Base-by-base conservation (phyloP, 1,140 invertebrate genomes). In the Dryas iulia region DNA sequence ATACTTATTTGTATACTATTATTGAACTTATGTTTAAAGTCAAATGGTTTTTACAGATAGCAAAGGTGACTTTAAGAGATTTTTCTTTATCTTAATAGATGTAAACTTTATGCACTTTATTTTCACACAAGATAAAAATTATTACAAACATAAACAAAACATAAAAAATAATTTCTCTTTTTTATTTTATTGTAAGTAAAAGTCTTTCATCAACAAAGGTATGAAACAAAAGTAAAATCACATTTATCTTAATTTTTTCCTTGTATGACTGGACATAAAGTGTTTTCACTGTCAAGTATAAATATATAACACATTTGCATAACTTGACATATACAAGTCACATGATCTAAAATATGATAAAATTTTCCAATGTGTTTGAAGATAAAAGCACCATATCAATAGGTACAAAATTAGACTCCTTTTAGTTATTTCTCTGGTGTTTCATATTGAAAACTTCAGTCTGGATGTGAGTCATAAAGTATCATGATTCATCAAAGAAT, bases 331-430 rank as follows among this genome's bases (percentile, higher is more conserved):
- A 0, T 47, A 18, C 21, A n/a, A n/a, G 53, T 59, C 52, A 70
- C 35, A 64, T 63, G 31, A 59, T 56, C 24, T 54, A 12, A 56
- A 59, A 66, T 14, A 30, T 54, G 61, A 63, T 56, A 63, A 63
- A 63, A 54, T 33, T 63, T 63, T 63, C 52, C 61, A 63, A 56
- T 18, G 7, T 26, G 39, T 18, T 47, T 47, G 11, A 56, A 56
- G 61, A 63, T 63, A 63, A 63, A 24, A 53, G 11, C 35, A 53
- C 21, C 23, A 21, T 53, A 21, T 53, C 12, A 7, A n/a, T 28
- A 39, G 23, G 5, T 12, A 31, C 26, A 18, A 25, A 31, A 63
- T 63, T 54, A 33, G 47, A 53, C 7, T 12, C 26, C 18, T 28
- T 47, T 61, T 47, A 58, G n/a, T 14, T 12, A 58, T n/a, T n/a